Base-by-base conservation (phyloP, 92 coral and sea anemone species). In the Parazoanthus darwini region DNA sequence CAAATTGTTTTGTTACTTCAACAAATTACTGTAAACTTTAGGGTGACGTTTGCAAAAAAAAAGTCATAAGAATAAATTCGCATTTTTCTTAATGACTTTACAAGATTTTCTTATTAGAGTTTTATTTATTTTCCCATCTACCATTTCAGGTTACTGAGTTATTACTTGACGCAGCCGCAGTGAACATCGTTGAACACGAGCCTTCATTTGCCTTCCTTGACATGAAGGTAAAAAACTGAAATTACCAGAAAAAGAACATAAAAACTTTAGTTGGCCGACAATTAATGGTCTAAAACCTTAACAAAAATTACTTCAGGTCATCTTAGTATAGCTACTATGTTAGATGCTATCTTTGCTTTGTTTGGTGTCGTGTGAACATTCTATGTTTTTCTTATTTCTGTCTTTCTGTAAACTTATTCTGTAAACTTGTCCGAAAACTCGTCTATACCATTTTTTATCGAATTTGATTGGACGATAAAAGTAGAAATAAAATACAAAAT, bases 81-180 rank as follows among this genome's bases (percentile, higher is more conserved):
- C 42, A 39, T 2, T 39, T 39, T 39, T 29, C 33, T 29, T 29
- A 29, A 29, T 29, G 33, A 29, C 33, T 29, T 29, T 29, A 29
- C 0, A 29, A 29, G 33, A 1, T 39, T 39, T 39, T 39, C 42
- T 39, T 4, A 1, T 39, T 39, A 39, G 1, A 39, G 1, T 39
- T 39, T 39, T 4, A 39, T 39, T 39, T 39, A 39, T 15, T 48
- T 39, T 63, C 23, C 22, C 72, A 81, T 44, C 14, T 88, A 59
- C 66, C 23, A 42, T 6, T 87, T 26, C 90, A 94, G 97, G 97
- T 94, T 36, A 91, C 96, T 35, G 97, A 94, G 74, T 85, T 94
- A 16, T 89, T 94, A 65, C 92, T 93, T 51, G 95, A 93, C 51
- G 97, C 93, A 15, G 66, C 90, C 35, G 90, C 92, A 0, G 74